phyloP scores from a whole-genome alignment of 2,797 vertebrate genomes.

The Ceryle rudis region DNA sequence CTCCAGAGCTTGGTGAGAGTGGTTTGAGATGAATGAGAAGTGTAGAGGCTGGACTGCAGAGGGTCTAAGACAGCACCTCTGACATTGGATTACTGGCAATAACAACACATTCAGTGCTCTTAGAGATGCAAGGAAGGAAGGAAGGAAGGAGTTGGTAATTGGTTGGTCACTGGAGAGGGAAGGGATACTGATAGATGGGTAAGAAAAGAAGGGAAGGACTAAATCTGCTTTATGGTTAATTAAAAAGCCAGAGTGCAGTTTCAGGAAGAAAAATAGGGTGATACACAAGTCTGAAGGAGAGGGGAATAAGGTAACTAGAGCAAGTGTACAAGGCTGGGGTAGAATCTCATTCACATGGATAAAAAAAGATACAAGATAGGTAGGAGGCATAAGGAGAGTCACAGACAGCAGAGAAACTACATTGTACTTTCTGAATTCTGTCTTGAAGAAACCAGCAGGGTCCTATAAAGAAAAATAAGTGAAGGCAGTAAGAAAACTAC shows the following conservation, averaged over 20 bases:
- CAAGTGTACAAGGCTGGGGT: background rate
- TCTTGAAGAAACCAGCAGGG: background rate
- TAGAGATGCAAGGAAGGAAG: background rate
- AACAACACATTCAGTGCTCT: background rate
- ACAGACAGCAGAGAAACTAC: background rate
- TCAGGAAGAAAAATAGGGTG: background rate
- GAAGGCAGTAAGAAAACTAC: background rate
- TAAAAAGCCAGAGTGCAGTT: background rate
- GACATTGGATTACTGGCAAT: background rate
- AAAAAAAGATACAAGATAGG: background rate
- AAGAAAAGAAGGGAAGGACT: background rate
- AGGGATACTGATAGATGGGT: background rate
- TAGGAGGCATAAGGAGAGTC: background rate
- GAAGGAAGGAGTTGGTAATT: background rate
- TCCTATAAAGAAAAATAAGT: conserved; percentile 15
- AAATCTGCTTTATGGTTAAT: background rate
- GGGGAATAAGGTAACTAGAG: background rate
- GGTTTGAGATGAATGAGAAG: background rate
- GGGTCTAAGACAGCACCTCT: background rate
- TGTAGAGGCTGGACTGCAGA: background rate
- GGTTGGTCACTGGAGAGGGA: background rate
- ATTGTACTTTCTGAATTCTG: background rate
- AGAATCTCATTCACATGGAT: background rate
- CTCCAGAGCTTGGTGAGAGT: background rate
- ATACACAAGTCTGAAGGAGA: background rate